A percentile compares a stretch with the other conserved stretches of the same genome.
Conservation (phyloP, 64 coral and sea anemone genomes). For the Cladopsammia gracilis region DNA sequence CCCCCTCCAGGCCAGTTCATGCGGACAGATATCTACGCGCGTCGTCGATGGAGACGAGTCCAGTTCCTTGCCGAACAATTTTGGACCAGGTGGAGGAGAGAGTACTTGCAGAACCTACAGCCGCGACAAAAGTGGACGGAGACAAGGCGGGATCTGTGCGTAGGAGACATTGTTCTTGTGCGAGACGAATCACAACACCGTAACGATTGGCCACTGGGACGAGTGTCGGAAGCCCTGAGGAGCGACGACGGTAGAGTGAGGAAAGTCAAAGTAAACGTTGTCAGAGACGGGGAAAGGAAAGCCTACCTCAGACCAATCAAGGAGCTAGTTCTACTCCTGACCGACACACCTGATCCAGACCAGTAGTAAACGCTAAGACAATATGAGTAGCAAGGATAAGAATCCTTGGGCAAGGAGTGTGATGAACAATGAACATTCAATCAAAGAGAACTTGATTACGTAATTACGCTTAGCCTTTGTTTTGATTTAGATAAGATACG, state of each 20-base stretch:
- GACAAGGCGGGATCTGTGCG: background rate
- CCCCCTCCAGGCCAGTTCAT: conserved; percentile 54
- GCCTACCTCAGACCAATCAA: background rate
- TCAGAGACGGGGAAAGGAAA: conserved; percentile 4
- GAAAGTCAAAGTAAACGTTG: background rate
- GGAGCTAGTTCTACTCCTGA: background rate
- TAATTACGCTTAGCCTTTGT: conserved; percentile 6
- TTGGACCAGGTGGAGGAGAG: conserved; percentile 4
- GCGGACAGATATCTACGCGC: conserved; percentile 14
- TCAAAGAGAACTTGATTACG: background rate
- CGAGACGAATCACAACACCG: conserved; percentile 4
- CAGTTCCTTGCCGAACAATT: conserved; percentile 35
- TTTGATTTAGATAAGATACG: conserved; percentile 7
- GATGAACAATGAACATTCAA: background rate
- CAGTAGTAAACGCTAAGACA: background rate
- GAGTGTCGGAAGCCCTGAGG: background rate
- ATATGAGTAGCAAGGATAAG: conserved; percentile 27
- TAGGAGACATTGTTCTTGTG: background rate
- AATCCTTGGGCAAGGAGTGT: conserved; percentile 33
- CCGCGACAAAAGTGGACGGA: conserved; percentile 6
- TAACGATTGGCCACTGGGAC: conserved; percentile 22
- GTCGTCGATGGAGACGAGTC: conserved; percentile 52
- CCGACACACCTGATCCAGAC: background rate
- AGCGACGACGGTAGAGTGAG: conserved; percentile 22
- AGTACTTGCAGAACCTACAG: conserved; percentile 30